These are phyloP conservation scores for Neoarius graeffei DNA, from an alignment of 2,113 vertebrate genomes.

Conservation along the genomic window DNA sequence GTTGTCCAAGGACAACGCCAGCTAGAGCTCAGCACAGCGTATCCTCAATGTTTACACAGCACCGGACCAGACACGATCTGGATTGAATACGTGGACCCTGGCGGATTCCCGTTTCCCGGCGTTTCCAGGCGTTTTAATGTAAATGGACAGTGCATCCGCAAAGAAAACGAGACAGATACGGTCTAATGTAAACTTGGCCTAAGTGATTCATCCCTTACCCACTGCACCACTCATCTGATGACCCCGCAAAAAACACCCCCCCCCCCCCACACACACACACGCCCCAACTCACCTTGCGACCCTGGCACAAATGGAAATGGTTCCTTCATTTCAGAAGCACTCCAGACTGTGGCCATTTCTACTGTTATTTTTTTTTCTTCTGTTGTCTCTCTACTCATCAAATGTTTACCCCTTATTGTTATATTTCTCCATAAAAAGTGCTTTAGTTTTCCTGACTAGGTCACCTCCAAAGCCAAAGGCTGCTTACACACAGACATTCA, in stretches of 20 bases:
- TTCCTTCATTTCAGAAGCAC: not conserved
- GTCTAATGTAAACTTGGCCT: too few relatives aligned
- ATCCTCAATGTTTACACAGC: too few relatives aligned
- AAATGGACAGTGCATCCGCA: too few relatives aligned
- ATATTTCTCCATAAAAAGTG: not conserved
- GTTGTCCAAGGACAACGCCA: too few relatives aligned
- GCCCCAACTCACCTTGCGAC: too few relatives aligned
- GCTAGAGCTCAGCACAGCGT: too few relatives aligned
- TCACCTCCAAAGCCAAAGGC: not conserved
- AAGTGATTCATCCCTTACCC: not conserved
- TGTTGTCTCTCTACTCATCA: not conserved
- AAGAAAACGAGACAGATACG: too few relatives aligned
- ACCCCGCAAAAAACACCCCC: too few relatives aligned
- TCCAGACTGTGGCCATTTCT: not conserved
- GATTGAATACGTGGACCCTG: too few relatives aligned
- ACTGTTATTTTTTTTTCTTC: not conserved
- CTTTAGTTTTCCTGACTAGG: not conserved
- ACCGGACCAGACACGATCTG: too few relatives aligned
- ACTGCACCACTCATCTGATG: not conserved
- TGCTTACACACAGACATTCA: not conserved
- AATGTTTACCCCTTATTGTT: not conserved
- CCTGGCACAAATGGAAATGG: not conserved
- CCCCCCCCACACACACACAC: not conserved
- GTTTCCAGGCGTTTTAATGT: too few relatives aligned
- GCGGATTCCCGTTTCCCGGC: too few relatives aligned